Evolutionary conservation across 2,797 vertebrate species (phyloP), one percentile per base, ranked within the genome.

Genomic region (Xyrichtys novacula): DNA sequence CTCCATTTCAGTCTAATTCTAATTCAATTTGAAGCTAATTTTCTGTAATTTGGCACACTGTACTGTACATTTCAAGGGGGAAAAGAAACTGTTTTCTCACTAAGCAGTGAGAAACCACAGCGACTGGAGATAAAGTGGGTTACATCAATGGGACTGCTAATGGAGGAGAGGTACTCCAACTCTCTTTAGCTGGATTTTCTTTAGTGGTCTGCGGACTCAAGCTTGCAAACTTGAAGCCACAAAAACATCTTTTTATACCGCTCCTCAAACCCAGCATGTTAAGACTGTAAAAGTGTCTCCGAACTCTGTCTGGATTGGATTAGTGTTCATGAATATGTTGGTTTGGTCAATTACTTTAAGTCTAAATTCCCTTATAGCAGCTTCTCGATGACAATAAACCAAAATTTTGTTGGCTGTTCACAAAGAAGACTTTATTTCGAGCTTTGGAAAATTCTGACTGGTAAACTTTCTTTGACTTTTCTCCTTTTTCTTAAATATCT

Each of bases 1-100:
- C 59, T 64, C 36, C 36, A 12, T 70, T 70, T 65, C 22, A 40
- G 47, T 59, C 28, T 28, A 40, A 57, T 54, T 56, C 19, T 25
- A 57, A 78, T 70, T 60, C 19, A 65, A 79, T 85, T 71, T 40
- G 38, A 64, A 55, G 63, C 19, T 60, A 36, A 72, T 76, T 56
- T 34, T 50, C 17, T 23, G 22, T 53, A 53, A 71, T 79, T 29
- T 62, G 57, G 65, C 46, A 50, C 22, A 43, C 42, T 54, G 29
- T 34, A 29, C 17, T 50, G 23, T 56, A 38, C 38, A 15, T 54
- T 44, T 54, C 32, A 63, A 38, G 48, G 50, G 31, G 19, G 4
- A 6, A 34, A 9, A 34, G 46, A 16, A 47, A 36, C 47, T 39
- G 31, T 34, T 3, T 54, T 54, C 0, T 14, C 52, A 44, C 16